These are phyloP conservation scores for Sciurus vulgaris DNA, from an alignment of 2,797 vertebrate species.

Conservation along the genomic window DNA sequence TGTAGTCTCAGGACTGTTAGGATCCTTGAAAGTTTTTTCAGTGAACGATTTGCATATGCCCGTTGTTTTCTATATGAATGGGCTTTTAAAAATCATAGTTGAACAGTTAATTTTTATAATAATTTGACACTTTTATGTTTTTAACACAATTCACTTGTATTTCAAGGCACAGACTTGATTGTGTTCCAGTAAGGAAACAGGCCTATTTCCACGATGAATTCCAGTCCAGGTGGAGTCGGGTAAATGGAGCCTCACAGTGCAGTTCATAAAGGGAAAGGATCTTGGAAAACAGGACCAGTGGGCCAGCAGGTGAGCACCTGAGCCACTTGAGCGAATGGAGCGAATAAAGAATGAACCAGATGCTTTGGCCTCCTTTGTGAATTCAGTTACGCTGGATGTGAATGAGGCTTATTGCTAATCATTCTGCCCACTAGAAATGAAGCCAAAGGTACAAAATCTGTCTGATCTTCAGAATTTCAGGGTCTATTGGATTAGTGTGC, in stretches of 20 bases:
- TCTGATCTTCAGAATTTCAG: slow-evolving; percentile 69
- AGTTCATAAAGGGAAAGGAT: neutral
- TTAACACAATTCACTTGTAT: neutral
- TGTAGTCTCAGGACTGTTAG: no score
- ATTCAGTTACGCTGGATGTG: neutral
- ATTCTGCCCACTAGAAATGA: slow-evolving; percentile 72
- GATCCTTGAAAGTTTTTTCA: neutral
- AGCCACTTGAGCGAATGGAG: neutral
- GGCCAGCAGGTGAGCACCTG: neutral
- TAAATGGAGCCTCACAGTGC: neutral
- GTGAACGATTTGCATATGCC: neutral
- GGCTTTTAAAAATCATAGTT: slow-evolving; percentile 10
- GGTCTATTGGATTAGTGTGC: slow-evolving; percentile 51
- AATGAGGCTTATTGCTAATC: slow-evolving; percentile 14
- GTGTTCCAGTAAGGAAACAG: slow-evolving; percentile 11
- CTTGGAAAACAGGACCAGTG: no score
- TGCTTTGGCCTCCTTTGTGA: neutral
- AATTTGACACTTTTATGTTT: neutral
- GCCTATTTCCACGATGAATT: neutral
- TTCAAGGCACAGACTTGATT: neutral
- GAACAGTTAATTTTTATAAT: slow-evolving; percentile 10
- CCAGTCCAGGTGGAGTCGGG: neutral
- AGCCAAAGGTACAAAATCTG: slow-evolving; percentile 71
- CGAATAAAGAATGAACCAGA: neutral
- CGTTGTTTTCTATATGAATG: neutral